Evolutionary conservation across 2,888 invertebrate genomes (phyloP).

Genomic region (Caenorhabditis sp.): DNA sequence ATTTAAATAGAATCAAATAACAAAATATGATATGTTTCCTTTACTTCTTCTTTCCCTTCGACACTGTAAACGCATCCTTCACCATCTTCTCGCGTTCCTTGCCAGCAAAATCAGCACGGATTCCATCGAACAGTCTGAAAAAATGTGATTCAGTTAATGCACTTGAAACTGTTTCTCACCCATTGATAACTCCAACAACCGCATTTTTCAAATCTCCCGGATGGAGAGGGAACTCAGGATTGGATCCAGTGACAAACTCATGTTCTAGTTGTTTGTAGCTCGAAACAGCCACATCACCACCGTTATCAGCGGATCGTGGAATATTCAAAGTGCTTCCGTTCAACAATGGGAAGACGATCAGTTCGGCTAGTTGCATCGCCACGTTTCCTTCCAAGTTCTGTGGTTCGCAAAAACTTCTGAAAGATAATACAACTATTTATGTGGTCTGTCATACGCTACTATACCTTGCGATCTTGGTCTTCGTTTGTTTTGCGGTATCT

Average conservation of each 20-base stretch:
- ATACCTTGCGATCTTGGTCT: constrained; percentile 76
- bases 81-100: constrained; percentile 67
- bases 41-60: constrained; percentile 70
- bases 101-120: constrained; percentile 68
- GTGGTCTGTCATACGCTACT: background rate
- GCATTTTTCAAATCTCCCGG: constrained; percentile 94
- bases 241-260: constrained; percentile 88
- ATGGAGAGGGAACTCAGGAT: constrained; percentile 86
- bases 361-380: constrained; percentile 75
- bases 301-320: constrained; percentile 86
- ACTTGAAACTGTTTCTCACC: too few species aligned
- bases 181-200: constrained; percentile 91
- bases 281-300: constrained; percentile 89
- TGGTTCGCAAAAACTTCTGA: constrained; percentile 81
- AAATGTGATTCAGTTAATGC: too few species aligned
- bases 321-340: constrained; percentile 69
- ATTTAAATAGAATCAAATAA: background rate
- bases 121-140: constrained; percentile 70
- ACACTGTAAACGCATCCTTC: constrained; percentile 70
- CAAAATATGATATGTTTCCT: background rate
- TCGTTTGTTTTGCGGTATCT: constrained; percentile 80
- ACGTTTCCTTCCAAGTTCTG: constrained; percentile 79
- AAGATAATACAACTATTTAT: constrained; percentile 64
- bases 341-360: constrained; percentile 77
- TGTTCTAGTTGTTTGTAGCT: constrained; percentile 90